Conservation (phyloP, 2,113 vertebrate species). For the Brachyhypopomus occidentalis region DNA sequence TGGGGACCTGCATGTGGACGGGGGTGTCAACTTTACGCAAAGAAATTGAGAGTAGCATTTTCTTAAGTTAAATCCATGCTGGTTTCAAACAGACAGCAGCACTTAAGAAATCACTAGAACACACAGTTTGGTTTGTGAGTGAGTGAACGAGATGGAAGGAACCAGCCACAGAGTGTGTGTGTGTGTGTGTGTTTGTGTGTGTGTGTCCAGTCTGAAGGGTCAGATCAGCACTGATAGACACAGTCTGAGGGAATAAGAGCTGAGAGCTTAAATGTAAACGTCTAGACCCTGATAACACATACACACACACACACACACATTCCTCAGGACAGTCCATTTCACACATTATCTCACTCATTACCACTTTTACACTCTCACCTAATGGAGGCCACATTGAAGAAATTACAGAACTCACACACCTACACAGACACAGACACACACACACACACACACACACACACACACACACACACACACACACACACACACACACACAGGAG, state of each 20-base stretch:
- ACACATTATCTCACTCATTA: slow-evolving; percentile 57
- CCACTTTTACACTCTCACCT: slow-evolving; percentile 64
- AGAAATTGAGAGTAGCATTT: no score
- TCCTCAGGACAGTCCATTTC: slow-evolving; percentile 48
- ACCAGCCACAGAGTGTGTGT: not conserved
- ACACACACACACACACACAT: slow-evolving; percentile 30
- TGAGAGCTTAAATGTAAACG: slow-evolving; percentile 1
- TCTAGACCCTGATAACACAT: slow-evolving; percentile 3
- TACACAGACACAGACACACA: slow-evolving; percentile 61
- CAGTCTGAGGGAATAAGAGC: slow-evolving; percentile 27
- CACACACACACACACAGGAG: slow-evolving; percentile 40
- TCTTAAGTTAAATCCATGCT: no score
- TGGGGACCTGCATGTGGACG: no score
- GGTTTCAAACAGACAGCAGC: no score
- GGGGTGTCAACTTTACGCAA: no score
- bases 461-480: not conserved
- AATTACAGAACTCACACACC: slow-evolving; percentile 52
- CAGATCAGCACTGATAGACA: slow-evolving; percentile 34
- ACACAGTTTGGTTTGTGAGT: not conserved
- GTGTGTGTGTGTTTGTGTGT: slow-evolving; percentile 29
- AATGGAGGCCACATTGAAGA: slow-evolving; percentile 64
- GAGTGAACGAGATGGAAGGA: no score
- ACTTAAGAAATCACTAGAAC: not conserved
- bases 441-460: slow-evolving; percentile 34
- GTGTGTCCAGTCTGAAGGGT: slow-evolving; percentile 10